Base-by-base conservation (phyloP, 2,797 vertebrate genomes). In the Phataginus tetradactyla region DNA sequence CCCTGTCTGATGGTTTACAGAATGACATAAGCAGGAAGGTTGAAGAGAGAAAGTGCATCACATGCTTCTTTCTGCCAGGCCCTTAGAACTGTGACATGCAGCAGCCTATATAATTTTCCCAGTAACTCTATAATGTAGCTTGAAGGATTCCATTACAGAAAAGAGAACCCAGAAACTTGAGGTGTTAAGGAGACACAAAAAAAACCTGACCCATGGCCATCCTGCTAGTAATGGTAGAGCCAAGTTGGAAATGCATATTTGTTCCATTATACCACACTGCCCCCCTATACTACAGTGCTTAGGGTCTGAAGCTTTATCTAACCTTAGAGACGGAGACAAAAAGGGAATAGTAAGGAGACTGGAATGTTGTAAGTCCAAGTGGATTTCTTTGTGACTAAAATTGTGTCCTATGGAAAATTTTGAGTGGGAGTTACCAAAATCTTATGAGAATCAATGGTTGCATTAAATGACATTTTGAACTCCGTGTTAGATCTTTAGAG, bases 401-500 rank as follows among this genome's bases (percentile, higher is more conserved):
- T 71, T 63, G 13, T 71, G 83, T 71, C 39, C 53, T 72, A 11
- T 25, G 27, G 21, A 91, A 51, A 75, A 71, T 53, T 51, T 29
- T 86, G 15, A 74, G 55, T 77, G 10, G 51, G 66, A 84, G 34
- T 96, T 87, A 72, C 15, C 64, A 37, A 74, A 55, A 68, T 93
- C n/a, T 27, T 66, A 3, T 32, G 13, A 8, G 45, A 91, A 45
- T 51, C 20, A 39, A 27, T 68, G 85, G 27, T 64, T 29, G 8
- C 15, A n/a, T 51, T 59, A 55, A 71, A 78, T 88, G 37, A 57
- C 61, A 86, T 68, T 88, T 80, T 95, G 94, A 96, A 57, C 84
- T 75, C 78, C 90, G 61, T 61, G 39, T 13, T 87, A 99, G 99
- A 95, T 97, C 98, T 95, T 97, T 98, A 64, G 98, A 98, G 86